A percentile compares a stretch with the other conserved stretches of the same genome.
These are phyloP conservation scores for Drosophila insularis DNA, from an alignment of 1,140 invertebrate species.

Conservation along the genomic window DNA sequence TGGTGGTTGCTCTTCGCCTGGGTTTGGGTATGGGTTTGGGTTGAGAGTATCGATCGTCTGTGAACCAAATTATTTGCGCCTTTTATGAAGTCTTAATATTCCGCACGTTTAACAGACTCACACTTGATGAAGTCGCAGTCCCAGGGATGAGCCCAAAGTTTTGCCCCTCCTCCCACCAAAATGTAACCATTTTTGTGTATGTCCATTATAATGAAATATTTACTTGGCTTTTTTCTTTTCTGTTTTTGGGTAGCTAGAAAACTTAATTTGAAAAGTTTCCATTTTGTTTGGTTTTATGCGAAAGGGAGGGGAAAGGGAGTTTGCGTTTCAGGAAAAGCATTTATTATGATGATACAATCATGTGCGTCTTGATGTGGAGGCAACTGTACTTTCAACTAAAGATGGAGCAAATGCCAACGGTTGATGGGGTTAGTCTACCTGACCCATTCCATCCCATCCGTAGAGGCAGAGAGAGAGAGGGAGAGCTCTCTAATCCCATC, in stretches of 20 bases:
- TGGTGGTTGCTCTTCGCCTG: not conserved
- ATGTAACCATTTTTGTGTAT: constrained; percentile 32
- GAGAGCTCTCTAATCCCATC: constrained; percentile 39
- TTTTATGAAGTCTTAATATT: constrained; percentile 80
- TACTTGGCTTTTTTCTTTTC: constrained; percentile 15
- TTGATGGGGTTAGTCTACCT: not conserved
- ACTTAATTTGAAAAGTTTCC: constrained; percentile 78
- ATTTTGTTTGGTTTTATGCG: constrained; percentile 35
- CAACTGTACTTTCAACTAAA: constrained; percentile 56
- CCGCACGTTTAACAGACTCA: constrained; percentile 74
- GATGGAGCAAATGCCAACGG: not conserved
- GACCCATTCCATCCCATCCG: too few species aligned
- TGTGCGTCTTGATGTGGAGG: constrained; percentile 25
- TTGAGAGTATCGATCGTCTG: constrained; percentile 52
- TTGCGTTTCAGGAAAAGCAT: constrained; percentile 51
- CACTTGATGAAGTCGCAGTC: constrained; percentile 34
- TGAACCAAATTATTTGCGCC: constrained; percentile 68
- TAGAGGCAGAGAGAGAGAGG: too few species aligned
- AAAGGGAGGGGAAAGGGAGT: constrained; percentile 11
- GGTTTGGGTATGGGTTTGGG: not conserved
- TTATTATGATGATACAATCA: constrained; percentile 82
- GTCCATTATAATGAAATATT: constrained; percentile 44
- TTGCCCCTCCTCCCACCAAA: not conserved
- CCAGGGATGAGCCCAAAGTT: constrained; percentile 10
- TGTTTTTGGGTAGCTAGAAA: constrained; percentile 37